Conservation (phyloP, 2,888 invertebrate species). For the Tenthredo distinguenda region DNA sequence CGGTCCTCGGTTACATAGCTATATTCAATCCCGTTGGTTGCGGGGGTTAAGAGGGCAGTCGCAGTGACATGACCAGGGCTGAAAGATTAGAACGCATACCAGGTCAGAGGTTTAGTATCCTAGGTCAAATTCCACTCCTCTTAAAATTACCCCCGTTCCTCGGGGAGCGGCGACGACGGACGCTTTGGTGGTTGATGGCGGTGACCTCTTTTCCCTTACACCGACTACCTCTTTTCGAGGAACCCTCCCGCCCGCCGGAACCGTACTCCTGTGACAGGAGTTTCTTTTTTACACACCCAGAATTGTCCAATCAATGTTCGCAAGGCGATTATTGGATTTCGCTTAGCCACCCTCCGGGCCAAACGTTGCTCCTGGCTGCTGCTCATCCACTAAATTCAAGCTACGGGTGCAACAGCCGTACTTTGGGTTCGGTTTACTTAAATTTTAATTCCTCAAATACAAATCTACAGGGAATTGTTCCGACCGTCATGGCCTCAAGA, state of each 20-base stretch:
- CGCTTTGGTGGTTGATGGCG: conserved; percentile 20
- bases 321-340: conserved; percentile 73
- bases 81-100: conserved; percentile 72
- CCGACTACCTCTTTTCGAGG: background rate
- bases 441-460: conserved; percentile 49
- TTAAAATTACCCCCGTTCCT: conserved; percentile 54
- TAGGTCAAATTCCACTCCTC: conserved; percentile 69
- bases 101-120: conserved; percentile 71
- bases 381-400: background rate
- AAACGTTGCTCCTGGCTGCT: conserved; percentile 32
- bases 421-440: conserved; percentile 29
- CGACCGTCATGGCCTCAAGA: background rate
- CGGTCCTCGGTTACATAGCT: conserved; percentile 26
- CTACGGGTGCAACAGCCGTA: conserved; percentile 15
- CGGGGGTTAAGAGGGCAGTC: conserved; percentile 30
- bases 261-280: conserved; percentile 35
- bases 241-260: background rate
- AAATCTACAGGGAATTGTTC: background rate
- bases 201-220: conserved; percentile 37
- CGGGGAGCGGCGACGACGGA: background rate
- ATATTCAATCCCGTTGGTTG: conserved; percentile 1
- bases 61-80: conserved; percentile 48
- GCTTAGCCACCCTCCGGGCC: conserved; percentile 62
- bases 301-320: conserved; percentile 63
- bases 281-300: conserved; percentile 56